Base-by-base conservation (phyloP, 1,140 invertebrate species). In the Conus betulinus region DNA sequence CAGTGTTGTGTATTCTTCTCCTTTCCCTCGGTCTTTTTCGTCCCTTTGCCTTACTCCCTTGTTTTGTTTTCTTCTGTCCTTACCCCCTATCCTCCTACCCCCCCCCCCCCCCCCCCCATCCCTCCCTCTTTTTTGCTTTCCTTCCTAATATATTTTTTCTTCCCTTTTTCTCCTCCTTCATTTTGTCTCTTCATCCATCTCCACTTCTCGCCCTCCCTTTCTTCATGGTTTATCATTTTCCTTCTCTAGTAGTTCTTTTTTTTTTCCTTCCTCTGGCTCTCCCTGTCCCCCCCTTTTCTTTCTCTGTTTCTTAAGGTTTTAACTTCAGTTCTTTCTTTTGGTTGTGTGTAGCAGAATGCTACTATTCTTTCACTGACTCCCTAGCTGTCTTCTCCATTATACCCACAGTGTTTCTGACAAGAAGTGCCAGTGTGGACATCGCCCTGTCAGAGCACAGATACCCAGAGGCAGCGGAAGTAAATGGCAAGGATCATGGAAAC, bases 361-460 rank as follows among this genome's bases (percentile, higher is more conserved):
- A 39, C 3, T 39, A 5, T 60, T 15, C 8, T 60, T 60, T 60
- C 57, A 60, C 57, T 60, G 8, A 15, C 57, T 15, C 57, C 57
- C 57, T 60, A 15, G 15, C 57, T 60, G 8, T 25, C 8, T 76
- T 23, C 39, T 76, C 11, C 27, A 1, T 8, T 76, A 20, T 6
- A 27, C 23, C 27, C 23, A 15, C 74, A 76, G 74, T 10, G 23
- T 76, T 10, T 15, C 74, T 76, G 74, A 76, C 74, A 76, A 27
- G 27, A 76, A 76, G 74, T 76, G 74, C 74, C 74, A 76, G 74
- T 76, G 74, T 76, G 74, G 74, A 23, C 57, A 60, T 60, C 57
- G 57, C n/a, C n/a, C 81, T 53, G 51, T 83, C 81, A 8, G 52
- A 83, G 52, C 81, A 83, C 81, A 39, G 51, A n/a, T 17, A 83